Percentiles rank a stretch among this genome's conserved stretches.
Evolutionary conservation across 2,797 vertebrate species (phyloP).

Genomic region (Danio aesculapii): DNA sequence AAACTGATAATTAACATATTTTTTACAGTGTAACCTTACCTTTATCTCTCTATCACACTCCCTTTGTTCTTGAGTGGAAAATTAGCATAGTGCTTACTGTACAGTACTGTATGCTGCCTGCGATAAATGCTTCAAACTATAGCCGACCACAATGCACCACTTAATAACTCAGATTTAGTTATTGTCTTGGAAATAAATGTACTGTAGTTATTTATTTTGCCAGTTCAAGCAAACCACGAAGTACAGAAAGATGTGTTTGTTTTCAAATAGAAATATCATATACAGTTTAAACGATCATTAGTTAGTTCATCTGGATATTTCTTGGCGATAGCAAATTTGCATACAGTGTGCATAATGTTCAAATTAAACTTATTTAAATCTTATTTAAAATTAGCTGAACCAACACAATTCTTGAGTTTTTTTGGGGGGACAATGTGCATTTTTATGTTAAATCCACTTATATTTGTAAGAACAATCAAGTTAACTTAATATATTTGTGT

Average conservation of each 20-base stretch:
- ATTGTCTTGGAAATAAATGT: not conserved
- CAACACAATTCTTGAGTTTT: no score
- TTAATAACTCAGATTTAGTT: not conserved
- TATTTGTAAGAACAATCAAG: no score
- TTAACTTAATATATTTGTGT: no score
- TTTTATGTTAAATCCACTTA: no score
- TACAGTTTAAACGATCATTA: not conserved
- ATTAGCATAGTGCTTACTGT: slow-evolving; percentile 16
- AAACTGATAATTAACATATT: no score
- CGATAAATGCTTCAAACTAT: not conserved
- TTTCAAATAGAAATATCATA: no score
- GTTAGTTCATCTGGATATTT: not conserved
- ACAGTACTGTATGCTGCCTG: not conserved
- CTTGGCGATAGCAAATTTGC: not conserved
- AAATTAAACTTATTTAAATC: no score
- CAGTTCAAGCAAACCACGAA: not conserved
- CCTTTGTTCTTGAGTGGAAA: not conserved
- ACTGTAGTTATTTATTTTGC: not conserved
- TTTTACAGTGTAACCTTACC: not conserved
- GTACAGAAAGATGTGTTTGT: not conserved
- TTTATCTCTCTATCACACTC: not conserved
- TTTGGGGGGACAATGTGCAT: no score
- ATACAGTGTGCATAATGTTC: not conserved
- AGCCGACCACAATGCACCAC: not conserved
- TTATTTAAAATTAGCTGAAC: no score